Evolutionary conservation across 2,888 invertebrate species (phyloP).

Genomic region (Embidobia sp.): DNA sequence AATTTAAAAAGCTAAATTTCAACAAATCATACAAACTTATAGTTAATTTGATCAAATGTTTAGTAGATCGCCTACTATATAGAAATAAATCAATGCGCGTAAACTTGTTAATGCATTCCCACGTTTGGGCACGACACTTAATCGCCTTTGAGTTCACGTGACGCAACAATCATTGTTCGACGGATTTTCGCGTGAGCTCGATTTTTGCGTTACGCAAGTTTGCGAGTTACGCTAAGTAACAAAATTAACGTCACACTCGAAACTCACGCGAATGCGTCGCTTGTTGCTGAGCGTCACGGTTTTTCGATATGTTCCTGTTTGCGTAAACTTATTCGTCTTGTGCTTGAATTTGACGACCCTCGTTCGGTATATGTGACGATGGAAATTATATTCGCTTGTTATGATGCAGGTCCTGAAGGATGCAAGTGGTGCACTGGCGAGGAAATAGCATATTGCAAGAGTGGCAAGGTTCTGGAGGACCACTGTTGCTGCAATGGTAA

Average conservation of each 20-base stretch:
- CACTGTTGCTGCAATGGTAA: constrained; percentile 85
- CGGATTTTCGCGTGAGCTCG: constrained; percentile 9
- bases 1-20: too few relatives aligned
- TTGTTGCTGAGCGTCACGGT: constrained; percentile 15
- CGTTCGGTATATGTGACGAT: constrained; percentile 1
- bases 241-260: constrained; percentile 38
- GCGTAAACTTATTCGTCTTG: background rate
- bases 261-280: constrained; percentile 34
- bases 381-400: constrained; percentile 33
- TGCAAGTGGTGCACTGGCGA: constrained; percentile 85
- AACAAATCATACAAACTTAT: too few relatives aligned
- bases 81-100: too few relatives aligned
- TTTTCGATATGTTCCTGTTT: background rate
- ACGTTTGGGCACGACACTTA: too few relatives aligned
- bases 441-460: constrained; percentile 85
- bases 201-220: constrained; percentile 9
- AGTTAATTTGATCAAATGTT: too few relatives aligned
- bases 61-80: too few relatives aligned
- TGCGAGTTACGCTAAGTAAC: constrained; percentile 13
- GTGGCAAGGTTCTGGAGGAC: constrained; percentile 84
- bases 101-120: too few relatives aligned
- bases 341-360: constrained; percentile 8
- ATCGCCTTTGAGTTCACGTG: too few relatives aligned
- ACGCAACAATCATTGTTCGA: too few relatives aligned
- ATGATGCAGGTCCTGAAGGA: constrained; percentile 81